Percentiles rank a stretch among this genome's conserved stretches.
These are phyloP conservation scores for Harmothoe impar DNA, from an alignment of 2,888 invertebrate species.

Conservation along the genomic window DNA sequence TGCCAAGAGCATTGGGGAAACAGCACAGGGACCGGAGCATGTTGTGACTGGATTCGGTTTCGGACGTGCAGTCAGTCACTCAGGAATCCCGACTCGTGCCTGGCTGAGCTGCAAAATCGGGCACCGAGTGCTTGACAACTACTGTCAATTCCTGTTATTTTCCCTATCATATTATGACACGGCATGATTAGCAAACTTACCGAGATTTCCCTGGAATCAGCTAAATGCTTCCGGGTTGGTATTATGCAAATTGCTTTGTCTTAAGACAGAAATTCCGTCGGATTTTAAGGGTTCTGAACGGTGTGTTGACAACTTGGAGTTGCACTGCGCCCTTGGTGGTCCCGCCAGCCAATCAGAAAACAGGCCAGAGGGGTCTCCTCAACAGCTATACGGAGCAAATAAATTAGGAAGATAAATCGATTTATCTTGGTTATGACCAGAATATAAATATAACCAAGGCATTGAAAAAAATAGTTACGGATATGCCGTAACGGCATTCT, in stretches of 20 bases:
- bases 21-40: neutral
- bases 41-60: slow-evolving; percentile 28
- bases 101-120: slow-evolving; percentile 13
- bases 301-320: slow-evolving; percentile 54
- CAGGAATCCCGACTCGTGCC: slow-evolving; percentile 47
- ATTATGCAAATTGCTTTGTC: neutral
- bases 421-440: neutral
- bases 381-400: slow-evolving; percentile 19
- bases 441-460: too few relatives aligned
- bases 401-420: slow-evolving; percentile 40
- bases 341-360: slow-evolving; percentile 51
- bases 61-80: neutral
- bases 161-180: neutral
- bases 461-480: too few relatives aligned
- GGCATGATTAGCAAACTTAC: slow-evolving; percentile 7
- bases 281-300: neutral
- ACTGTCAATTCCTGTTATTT: neutral
- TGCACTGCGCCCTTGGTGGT: slow-evolving; percentile 63
- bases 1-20: too few relatives aligned
- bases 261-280: slow-evolving; percentile 34
- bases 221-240: neutral
- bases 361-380: slow-evolving; percentile 23
- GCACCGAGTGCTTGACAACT: slow-evolving; percentile 34
- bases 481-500: too few relatives aligned
- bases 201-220: neutral